Percentiles rank a stretch among this genome's conserved stretches.
These are phyloP conservation scores for Bothrops jararaca DNA, from an alignment of 2,113 vertebrate genomes.

Conservation along the genomic window DNA sequence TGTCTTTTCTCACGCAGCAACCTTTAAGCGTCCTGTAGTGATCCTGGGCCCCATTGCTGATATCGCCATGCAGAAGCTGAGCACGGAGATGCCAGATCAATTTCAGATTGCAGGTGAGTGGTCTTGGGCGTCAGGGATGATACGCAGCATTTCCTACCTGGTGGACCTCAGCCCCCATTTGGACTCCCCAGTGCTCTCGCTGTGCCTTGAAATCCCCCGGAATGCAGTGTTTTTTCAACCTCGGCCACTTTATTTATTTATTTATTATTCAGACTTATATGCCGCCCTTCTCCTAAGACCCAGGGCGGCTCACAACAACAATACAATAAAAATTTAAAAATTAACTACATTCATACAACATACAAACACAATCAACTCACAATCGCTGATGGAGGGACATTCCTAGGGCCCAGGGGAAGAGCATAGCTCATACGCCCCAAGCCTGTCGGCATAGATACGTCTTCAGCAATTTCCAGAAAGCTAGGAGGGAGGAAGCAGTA, in stretches of 20 bases:
- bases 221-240: neutral
- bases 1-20: slow-evolving; percentile 71
- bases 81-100: slow-evolving; percentile 78
- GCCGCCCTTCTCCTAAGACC: no score
- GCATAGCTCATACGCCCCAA: no score
- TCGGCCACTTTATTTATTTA: neutral
- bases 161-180: neutral
- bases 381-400: no score
- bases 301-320: no score
- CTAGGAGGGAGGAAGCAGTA: no score
- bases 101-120: slow-evolving; percentile 86
- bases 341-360: no score
- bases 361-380: no score
- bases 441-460: no score
- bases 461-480: no score
- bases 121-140: fast-evolving
- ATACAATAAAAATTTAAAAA: no score
- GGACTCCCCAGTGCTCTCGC: neutral
- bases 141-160: neutral
- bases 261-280: no score
- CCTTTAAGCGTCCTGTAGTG: slow-evolving; percentile 91
- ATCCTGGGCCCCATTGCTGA: slow-evolving; percentile 93
- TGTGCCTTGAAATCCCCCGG: neutral
- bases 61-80: slow-evolving; percentile 89
- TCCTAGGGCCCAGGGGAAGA: no score